Evolutionary conservation across 2,888 invertebrate genomes (phyloP).

Genomic region (Doris montereyensis): DNA sequence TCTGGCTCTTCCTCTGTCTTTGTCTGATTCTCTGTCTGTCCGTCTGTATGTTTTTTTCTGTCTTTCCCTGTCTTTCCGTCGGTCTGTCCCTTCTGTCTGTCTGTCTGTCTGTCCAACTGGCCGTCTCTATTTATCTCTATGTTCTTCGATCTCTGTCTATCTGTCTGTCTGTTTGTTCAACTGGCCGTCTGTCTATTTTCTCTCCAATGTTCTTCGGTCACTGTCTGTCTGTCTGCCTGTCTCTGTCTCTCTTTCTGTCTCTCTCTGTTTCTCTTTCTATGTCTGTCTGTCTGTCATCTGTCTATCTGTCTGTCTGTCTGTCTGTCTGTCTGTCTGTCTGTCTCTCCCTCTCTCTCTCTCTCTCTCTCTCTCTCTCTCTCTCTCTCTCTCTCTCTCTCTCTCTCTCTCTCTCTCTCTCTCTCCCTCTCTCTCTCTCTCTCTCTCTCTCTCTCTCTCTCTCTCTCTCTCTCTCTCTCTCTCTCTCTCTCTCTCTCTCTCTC

Average conservation of each 20-base stretch:
- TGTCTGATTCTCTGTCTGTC: background rate
- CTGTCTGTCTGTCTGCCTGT: no score
- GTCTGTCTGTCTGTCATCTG: no score
- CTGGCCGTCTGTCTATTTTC: background rate
- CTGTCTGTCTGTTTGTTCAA: no score
- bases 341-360: background rate
- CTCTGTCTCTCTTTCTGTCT: no score
- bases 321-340: constrained; percentile 17
- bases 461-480: background rate
- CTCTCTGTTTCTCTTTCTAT: no score
- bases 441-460: background rate
- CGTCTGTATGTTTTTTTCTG: background rate
- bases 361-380: constrained; percentile 2
- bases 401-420: background rate
- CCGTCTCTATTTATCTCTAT: no score
- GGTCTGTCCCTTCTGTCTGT: no score
- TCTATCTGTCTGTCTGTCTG: constrained; percentile 20
- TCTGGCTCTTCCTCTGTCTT: background rate
- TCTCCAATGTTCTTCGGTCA: background rate
- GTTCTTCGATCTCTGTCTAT: no score
- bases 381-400: background rate
- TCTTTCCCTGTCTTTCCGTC: no score
- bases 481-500: background rate
- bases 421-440: constrained; percentile 1
- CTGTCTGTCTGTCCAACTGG: no score